Base-by-base conservation (phyloP, 2,797 vertebrate species). In the Enteromius mattozi region DNA sequence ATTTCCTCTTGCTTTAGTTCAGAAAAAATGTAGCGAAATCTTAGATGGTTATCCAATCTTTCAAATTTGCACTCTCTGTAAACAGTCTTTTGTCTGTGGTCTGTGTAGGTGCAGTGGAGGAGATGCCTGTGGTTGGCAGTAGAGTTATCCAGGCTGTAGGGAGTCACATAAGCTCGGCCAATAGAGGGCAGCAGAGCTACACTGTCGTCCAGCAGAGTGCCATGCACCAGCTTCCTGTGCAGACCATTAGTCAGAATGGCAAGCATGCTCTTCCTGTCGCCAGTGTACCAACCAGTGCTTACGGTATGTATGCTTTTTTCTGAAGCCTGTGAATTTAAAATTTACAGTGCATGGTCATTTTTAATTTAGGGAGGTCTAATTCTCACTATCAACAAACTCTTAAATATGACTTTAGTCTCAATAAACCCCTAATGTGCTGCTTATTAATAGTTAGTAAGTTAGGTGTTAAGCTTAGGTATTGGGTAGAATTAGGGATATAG, bases 121-220 rank as follows among this genome's bases (percentile, higher is more conserved):
- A 96, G 74, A 95, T 95, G 81, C 93, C 94, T 5, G 89, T 91
- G 0, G 84, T 95, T 0, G 94, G 94, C 93, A 97, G 95, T 90
- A 92, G 97, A 2, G 97, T 99, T 5, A 99, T 99, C 92, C 98
- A 99, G 92, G 96, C 96, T 0, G 96, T 98, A 30, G 93, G 96
- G 92, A 93, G 96, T 72, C 95, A 96, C 80, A 92, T 96, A 91
- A 92, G 93, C 2, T 94, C 94, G 0, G 92, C 89, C 7, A 90
- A 94, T 66, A 94, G 95, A 0, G 92, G 92, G 79, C 94, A 94
- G 88, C 96, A 96, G 12, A 97, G 94, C 0, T 95, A 96, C 85
- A 90, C 96, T 0, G 94, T 97, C 84, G 95, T 99, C 13, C 96
- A 97, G 88, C 96, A 96, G 33, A 91, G 93, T 0, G 90, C 95